Conservation (phyloP, 2,797 vertebrate species). For the Arremon brunneinucha region DNA sequence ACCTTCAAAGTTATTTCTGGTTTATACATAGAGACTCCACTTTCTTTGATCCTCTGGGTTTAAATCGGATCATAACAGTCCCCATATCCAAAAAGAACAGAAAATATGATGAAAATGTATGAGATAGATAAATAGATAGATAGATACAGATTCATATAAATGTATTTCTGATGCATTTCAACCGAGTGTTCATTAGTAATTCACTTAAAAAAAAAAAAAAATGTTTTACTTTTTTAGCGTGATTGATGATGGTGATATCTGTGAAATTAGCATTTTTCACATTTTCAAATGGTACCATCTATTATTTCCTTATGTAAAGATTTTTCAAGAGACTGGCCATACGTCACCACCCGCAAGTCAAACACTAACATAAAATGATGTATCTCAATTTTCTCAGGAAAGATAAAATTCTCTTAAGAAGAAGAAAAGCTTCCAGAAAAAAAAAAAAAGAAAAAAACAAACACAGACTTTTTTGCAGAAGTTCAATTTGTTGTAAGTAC, state of each 20-base stretch:
- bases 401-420: neutral
- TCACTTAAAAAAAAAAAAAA: neutral
- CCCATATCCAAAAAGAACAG: neutral
- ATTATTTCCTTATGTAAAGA: neutral
- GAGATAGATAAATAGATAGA: neutral
- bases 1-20: rapidly evolving
- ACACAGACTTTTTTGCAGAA: neutral
- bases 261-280: neutral
- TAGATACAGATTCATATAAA: neutral
- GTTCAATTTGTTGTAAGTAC: neutral
- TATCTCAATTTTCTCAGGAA: neutral
- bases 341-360: neutral
- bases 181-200: neutral
- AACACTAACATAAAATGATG: neutral
- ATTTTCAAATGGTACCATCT: neutral
- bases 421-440: neutral
- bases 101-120: neutral
- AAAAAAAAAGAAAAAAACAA: rapidly evolving
- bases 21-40: neutral
- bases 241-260: neutral
- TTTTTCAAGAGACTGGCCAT: neutral
- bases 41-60: neutral
- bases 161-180: neutral
- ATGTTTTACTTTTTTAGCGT: neutral
- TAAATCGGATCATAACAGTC: neutral